These are phyloP conservation scores for Chloroclysta siterata DNA, from an alignment of 2,888 invertebrate genomes.

Conservation along the genomic window DNA sequence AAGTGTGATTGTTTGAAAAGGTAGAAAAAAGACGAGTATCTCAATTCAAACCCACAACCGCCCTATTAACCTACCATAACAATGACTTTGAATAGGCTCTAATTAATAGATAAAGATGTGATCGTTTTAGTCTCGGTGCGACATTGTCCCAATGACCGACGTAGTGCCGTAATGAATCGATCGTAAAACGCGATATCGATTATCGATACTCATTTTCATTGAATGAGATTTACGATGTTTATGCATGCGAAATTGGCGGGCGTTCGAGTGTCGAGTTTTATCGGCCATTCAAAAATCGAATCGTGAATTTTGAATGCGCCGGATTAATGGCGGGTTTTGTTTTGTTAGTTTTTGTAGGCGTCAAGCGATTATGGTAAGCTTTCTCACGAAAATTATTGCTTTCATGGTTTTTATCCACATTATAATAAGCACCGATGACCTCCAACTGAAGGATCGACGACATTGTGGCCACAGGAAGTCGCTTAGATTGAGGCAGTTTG, in stretches of 20 bases:
- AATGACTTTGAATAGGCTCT: slow-evolving; percentile 34
- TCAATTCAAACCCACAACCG: not conserved
- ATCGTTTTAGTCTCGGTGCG: slow-evolving; percentile 61
- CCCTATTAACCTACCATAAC: slow-evolving; percentile 1
- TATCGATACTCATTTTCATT: slow-evolving; percentile 77
- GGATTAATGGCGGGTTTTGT: slow-evolving; percentile 65
- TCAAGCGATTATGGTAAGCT: slow-evolving; percentile 51
- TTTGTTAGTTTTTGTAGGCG: slow-evolving; percentile 55
- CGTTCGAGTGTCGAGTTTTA: slow-evolving; percentile 77
- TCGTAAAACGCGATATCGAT: slow-evolving; percentile 71
- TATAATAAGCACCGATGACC: not conserved
- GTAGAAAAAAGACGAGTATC: not conserved
- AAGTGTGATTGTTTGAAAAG: not conserved
- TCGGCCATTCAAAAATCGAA: slow-evolving; percentile 75
- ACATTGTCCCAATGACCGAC: slow-evolving; percentile 61
- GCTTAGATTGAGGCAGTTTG: not conserved
- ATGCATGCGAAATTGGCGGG: slow-evolving; percentile 74
- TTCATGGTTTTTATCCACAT: slow-evolving; percentile 11
- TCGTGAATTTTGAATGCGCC: slow-evolving; percentile 65
- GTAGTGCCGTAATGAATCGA: slow-evolving; percentile 68
- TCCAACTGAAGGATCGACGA: not conserved
- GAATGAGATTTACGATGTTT: slow-evolving; percentile 80
- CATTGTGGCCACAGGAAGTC: not conserved
- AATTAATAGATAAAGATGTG: slow-evolving; percentile 83
- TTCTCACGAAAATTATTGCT: slow-evolving; percentile 36